Percentiles rank a stretch among this genome's conserved stretches.
phyloP scores from a whole-genome alignment of 2,888 invertebrate genomes.

The Phoronis australis region DNA sequence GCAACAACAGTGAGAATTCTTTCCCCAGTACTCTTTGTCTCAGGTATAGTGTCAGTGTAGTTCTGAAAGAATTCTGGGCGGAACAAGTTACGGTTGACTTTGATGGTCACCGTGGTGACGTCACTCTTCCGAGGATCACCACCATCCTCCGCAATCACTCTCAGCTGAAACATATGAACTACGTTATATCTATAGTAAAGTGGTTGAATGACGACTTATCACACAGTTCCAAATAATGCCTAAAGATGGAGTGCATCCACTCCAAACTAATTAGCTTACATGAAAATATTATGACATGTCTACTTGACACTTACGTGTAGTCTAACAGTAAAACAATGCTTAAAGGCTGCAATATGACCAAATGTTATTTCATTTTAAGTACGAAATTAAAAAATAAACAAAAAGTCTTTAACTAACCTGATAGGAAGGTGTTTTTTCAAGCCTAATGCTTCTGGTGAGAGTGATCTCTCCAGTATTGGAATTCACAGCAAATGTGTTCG shows the following conservation, averaged over 20 bases:
- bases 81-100: constrained; percentile 23
- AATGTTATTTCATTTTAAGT: no score
- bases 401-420: no score
- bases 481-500: constrained; percentile 35
- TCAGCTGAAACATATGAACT: constrained; percentile 23
- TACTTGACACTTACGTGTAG: no score
- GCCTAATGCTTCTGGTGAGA: no score
- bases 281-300: no score
- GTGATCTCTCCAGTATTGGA: constrained; percentile 25
- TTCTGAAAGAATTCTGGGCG: constrained; percentile 17
- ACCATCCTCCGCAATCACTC: constrained; percentile 31
- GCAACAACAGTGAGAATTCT: constrained; percentile 27
- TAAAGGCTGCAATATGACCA: no score
- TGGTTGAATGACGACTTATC: background rate
- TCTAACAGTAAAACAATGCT: no score
- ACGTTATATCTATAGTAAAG: background rate
- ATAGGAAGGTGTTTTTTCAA: no score
- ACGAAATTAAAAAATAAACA: no score
- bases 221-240: no score
- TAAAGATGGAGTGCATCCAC: no score
- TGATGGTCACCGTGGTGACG: constrained; percentile 23
- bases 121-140: constrained; percentile 23
- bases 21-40: constrained; percentile 28
- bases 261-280: no score
- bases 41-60: constrained; percentile 21